Base-by-base conservation (phyloP, 2,113 vertebrate species). In the Leuciscus idus region DNA sequence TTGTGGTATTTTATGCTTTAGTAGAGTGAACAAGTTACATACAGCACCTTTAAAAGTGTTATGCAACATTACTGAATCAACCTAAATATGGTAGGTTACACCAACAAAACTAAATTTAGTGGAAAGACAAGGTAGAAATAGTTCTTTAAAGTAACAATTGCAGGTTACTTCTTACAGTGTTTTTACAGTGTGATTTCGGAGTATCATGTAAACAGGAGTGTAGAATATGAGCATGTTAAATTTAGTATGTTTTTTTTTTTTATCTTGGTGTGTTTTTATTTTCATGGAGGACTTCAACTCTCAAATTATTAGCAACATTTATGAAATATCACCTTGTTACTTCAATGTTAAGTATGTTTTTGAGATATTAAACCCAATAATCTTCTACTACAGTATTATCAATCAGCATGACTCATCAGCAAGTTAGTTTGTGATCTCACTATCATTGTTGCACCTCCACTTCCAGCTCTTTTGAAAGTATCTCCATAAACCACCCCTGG, bases 401-500 rank as follows among this genome's bases (percentile, higher is more conserved):
- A 11, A 33, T 72, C 17, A 36, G 13, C 33, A 72, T 23, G 21
- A 52, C 33, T 46, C 21, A n/a, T 9, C 3, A 4, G 23, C 9
- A 73, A 52, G 50, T 52, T 43, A n/a, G 15, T 17, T 23, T n/a
- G 43, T 2, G 12, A 74, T 48, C 72, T 46, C 23, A n/a, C 12
- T 28, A 50, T 75, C 23, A 17, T n/a, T 50, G 10, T 46, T 15
- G 13, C 84, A 85, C 83, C 91, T 92, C 89, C 91, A 91, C 90
- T 84, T 62, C 87, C 84, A 85, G 84, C 84, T 89, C 86, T 77
- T 87, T 91, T 89, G 90, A 88, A 77, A 81, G 77, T 87, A 82
- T 75, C 23, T 78, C 83, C 87, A 85, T 76, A 43, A 83, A 28
- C n/a, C 57, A 57, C 55, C 57, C 46, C 33, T 75, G 30, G 70